Base-by-base conservation (phyloP, 2,113 vertebrate species). In the Dasyprocta punctata region DNA sequence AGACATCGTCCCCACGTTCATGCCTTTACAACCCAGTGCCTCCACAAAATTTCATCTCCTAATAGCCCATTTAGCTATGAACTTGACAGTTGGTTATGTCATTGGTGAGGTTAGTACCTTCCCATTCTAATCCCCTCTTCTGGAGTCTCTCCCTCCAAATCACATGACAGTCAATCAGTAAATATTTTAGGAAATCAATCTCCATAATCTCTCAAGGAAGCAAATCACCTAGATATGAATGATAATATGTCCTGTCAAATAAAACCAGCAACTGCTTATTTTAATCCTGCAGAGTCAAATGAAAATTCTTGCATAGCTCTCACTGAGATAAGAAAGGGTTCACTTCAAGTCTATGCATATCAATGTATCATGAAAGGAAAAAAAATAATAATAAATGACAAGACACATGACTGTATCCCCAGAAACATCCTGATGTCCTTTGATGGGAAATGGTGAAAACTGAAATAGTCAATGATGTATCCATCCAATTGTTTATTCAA, bases 371-470 rank as follows among this genome's bases (percentile, higher is more conserved):
- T 6, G 14, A 7, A 44, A 75, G 6, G n/a, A 36, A 11, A 47
- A 44, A 20, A 36, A 1, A 7, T 5, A 60, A 26, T 65, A 19
- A 22, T 13, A 56, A 56, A 19, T 1, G 17, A 8, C 8, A 24
- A 1, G 56, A 41, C 9, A 36, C 52, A 7, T 3, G 6, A 3
- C 3, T 44, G 9, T 24, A 1, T 1, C 1, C 2, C 1, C 12
- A 3, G 7, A 2, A 5, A 3, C 36, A 2, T 7, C 28, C 4
- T n/a, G 0, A 1, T 0, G 3, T 17, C 20, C 28, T 20, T 16
- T 11, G 6, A 17, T 14, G 33, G 7, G 52, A 26, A 10, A 52
- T 14, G 38, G 2, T 5, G 1, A 38, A 82, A 12, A 47, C 0
- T 11, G 65, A 49, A 41, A 26, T 47, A 77, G 41, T 77, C 41